Conservation (phyloP, 2,888 invertebrate species). For the Cataglyphis livida region DNA sequence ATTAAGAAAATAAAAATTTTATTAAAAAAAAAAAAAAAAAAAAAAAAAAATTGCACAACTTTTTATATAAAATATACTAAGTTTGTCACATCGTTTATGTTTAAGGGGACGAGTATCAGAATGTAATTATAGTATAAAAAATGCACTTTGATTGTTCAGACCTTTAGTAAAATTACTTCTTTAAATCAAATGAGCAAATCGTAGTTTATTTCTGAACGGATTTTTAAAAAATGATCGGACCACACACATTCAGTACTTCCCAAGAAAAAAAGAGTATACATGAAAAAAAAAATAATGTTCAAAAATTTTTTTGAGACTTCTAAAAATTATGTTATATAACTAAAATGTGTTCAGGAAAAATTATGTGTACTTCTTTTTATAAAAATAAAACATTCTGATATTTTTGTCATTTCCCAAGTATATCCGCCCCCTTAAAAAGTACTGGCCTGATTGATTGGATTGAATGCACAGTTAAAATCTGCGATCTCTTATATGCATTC, state of each 20-base stretch:
- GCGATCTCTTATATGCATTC: not conserved
- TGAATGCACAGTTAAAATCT: not conserved
- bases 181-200: too few species aligned
- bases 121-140: not conserved
- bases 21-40: slow-evolving; percentile 11
- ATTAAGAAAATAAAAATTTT: not conserved
- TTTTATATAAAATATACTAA: slow-evolving; percentile 11
- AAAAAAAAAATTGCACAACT: not conserved
- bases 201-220: too few species aligned
- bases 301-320: not conserved
- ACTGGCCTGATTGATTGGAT: not conserved
- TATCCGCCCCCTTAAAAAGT: not conserved
- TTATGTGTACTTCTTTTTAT: not conserved
- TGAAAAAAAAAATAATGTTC: not conserved
- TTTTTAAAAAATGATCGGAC: too few species aligned
- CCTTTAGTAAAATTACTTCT: too few species aligned
- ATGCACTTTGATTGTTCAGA: too few species aligned
- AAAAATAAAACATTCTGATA: not conserved
- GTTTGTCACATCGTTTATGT: not conserved
- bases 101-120: not conserved
- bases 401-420: not conserved
- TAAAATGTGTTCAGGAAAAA: not conserved
- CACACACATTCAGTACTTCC: too few species aligned
- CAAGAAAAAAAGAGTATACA: too few species aligned
- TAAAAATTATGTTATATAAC: not conserved